Percentiles rank a stretch among this genome's conserved stretches.
Evolutionary conservation across 2,113 vertebrate genomes (phyloP).

Genomic region (Xenopus borealis): DNA sequence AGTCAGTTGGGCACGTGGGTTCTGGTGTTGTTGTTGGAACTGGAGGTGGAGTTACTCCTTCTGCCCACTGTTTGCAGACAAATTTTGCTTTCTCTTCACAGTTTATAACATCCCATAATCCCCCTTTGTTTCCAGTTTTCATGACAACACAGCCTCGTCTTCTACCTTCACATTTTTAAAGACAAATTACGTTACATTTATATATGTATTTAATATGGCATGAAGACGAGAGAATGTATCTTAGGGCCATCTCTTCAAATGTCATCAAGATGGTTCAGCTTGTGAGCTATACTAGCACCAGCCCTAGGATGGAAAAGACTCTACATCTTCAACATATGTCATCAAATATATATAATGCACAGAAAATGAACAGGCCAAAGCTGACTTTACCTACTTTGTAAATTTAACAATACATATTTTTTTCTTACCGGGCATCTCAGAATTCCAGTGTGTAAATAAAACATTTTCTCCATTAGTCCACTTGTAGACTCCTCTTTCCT

Average conservation of each 20-base stretch:
- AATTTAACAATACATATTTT: not conserved
- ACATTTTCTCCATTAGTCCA: conserved; percentile 72
- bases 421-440: conserved; percentile 84
- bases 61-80: conserved; percentile 84
- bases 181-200: too few species aligned
- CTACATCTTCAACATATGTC: too few species aligned
- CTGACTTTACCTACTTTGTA: too few species aligned
- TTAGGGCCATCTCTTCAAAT: too few species aligned
- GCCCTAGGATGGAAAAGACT: too few species aligned
- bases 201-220: too few species aligned
- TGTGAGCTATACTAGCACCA: too few species aligned
- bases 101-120: conserved; percentile 87
- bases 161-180: conserved; percentile 66
- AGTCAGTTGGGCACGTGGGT: conserved; percentile 70
- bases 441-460: conserved; percentile 88
- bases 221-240: too few species aligned
- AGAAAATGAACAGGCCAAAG: too few species aligned
- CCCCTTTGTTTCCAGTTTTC: conserved; percentile 81
- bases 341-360: too few species aligned
- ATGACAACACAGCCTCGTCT: conserved; percentile 84
- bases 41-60: conserved; percentile 72
- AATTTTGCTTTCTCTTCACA: conserved; percentile 85
- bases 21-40: conserved; percentile 73
- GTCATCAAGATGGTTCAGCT: too few species aligned
- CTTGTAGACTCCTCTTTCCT: conserved; percentile 67